Evolutionary conservation across 2,888 invertebrate genomes (phyloP).

Genomic region (Coecobrya sp.): DNA sequence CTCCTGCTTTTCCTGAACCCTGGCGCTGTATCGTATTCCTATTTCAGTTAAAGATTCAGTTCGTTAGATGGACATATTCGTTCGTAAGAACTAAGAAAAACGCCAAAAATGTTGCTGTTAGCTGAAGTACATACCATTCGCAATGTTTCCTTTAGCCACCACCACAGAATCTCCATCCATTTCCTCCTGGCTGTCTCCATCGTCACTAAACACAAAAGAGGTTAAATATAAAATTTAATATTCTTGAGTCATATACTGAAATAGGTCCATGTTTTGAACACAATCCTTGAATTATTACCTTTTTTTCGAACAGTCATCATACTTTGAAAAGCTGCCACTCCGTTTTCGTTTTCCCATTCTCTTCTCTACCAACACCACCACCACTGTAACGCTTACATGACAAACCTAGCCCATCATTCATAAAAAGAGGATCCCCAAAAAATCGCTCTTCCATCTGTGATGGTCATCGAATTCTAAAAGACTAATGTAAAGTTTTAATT

Average conservation of each 20-base stretch:
- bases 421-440: background rate
- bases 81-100: no score
- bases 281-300: conserved; percentile 66
- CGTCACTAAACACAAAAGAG: conserved; percentile 80
- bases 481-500: background rate
- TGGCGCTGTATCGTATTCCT: conserved; percentile 85
- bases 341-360: conserved; percentile 85
- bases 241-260: background rate
- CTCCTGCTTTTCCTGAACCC: conserved; percentile 86
- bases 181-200: conserved; percentile 86
- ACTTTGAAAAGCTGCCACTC: conserved; percentile 85
- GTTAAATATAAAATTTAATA: background rate
- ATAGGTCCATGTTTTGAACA: no score
- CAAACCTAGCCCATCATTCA: conserved; percentile 61
- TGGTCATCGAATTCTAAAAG: background rate
- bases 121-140: conserved; percentile 76
- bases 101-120: no score
- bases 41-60: no score
- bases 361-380: conserved; percentile 52
- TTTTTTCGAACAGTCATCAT: conserved; percentile 83
- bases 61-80: no score
- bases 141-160: conserved; percentile 75
- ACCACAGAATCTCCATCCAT: conserved; percentile 81
- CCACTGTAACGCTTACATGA: conserved; percentile 17
- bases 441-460: conserved; percentile 54